These are phyloP conservation scores for Caprella mutica DNA, from an alignment of 2,888 invertebrate genomes.

Conservation along the genomic window DNA sequence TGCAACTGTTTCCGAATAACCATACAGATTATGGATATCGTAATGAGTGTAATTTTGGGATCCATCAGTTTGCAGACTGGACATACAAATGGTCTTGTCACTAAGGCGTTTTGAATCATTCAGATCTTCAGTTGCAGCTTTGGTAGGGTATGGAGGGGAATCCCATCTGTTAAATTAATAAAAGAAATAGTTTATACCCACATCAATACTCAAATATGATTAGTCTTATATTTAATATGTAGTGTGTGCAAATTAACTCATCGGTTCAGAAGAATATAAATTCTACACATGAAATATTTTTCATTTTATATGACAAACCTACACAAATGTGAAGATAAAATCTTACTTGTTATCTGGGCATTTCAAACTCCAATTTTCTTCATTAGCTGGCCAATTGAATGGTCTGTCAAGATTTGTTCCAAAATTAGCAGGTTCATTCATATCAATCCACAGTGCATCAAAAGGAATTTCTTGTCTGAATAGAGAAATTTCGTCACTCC, in stretches of 20 bases:
- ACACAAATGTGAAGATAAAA: too few species aligned
- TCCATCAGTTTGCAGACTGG: constrained; percentile 16
- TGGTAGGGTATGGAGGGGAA: neutral
- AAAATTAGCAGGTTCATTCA: constrained; percentile 83
- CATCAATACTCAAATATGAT: too few species aligned
- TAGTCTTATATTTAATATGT: too few species aligned
- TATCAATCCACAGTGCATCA: constrained; percentile 80
- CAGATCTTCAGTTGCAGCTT: neutral
- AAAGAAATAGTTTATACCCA: too few species aligned
- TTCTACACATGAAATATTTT: too few species aligned
- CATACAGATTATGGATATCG: constrained; percentile 38
- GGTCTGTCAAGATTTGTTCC: constrained; percentile 30
- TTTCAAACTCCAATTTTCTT: constrained; percentile 28
- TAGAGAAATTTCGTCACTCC: constrained; percentile 29
- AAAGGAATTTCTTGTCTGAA: constrained; percentile 13
- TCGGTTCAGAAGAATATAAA: too few species aligned
- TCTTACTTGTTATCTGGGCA: constrained; percentile 51
- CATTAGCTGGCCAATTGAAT: constrained; percentile 27
- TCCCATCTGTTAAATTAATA: neutral
- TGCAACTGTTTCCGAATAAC: constrained; percentile 36
- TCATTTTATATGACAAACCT: too few species aligned
- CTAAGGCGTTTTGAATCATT: neutral
- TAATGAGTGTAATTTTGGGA: constrained; percentile 35
- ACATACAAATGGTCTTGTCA: constrained; percentile 32
- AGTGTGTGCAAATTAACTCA: too few species aligned